phyloP scores from a whole-genome alignment of 2,797 vertebrate genomes.

The Falco peregrinus region DNA sequence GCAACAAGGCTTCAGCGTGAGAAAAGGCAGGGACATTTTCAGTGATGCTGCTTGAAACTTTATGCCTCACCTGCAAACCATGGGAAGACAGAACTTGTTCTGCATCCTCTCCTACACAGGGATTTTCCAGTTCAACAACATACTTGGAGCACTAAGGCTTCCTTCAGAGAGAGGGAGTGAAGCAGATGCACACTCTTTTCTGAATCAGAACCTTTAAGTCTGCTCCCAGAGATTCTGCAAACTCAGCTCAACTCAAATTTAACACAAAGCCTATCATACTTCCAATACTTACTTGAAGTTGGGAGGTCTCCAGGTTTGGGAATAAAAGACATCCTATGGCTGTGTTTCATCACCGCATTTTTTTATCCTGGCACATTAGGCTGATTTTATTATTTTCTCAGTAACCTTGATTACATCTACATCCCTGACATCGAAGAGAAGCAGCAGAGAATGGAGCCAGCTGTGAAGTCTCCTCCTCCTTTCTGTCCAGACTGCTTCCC shows the following conservation, averaged over 20 bases:
- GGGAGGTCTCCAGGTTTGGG: background rate
- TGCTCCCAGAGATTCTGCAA: background rate
- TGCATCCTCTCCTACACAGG: background rate
- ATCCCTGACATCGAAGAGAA: background rate
- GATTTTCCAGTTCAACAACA: background rate
- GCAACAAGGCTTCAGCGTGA: background rate
- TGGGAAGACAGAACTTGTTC: background rate
- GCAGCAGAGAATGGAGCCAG: background rate
- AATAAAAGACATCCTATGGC: background rate
- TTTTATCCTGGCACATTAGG: background rate
- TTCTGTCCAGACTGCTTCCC: background rate
- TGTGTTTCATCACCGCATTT: background rate
- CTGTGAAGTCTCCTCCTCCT: background rate
- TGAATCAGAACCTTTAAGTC: background rate
- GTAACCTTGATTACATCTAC: background rate
- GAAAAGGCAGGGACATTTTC: background rate
- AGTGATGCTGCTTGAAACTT: background rate
- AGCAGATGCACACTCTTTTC: background rate
- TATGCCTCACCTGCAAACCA: background rate
- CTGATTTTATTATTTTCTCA: background rate
- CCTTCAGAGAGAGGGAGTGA: background rate
- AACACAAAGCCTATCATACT: background rate
- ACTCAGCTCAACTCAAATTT: background rate
- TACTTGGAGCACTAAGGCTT: background rate
- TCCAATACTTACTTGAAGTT: background rate